Conservation (phyloP, 2,797 vertebrate species). For the Bufotes viridis region DNA sequence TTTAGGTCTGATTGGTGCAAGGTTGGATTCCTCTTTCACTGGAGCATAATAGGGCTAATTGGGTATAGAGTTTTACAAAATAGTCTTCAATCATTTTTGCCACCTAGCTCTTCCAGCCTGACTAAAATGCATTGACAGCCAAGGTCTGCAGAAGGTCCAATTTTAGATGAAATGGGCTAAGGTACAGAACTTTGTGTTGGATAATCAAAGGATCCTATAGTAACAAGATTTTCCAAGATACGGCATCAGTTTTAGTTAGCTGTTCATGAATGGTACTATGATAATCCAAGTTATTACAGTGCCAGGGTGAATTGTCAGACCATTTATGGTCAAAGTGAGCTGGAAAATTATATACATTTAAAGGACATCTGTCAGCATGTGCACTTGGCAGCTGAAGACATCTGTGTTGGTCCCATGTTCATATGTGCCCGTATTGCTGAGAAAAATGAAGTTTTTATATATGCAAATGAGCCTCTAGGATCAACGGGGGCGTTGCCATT, state of each 20-base stretch:
- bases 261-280: not conserved
- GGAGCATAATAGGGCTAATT: not conserved
- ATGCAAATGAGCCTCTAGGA: too few relatives aligned
- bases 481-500: too few relatives aligned
- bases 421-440: too few relatives aligned
- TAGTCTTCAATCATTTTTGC: not conserved
- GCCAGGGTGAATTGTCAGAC: not conserved
- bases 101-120: not conserved
- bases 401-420: too few relatives aligned
- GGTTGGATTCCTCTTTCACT: not conserved
- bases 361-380: too few relatives aligned
- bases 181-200: not conserved
- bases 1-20: not conserved
- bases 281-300: too few relatives aligned
- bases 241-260: not conserved
- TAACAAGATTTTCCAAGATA: not conserved
- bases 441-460: too few relatives aligned
- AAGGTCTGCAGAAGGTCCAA: not conserved
- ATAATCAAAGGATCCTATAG: not conserved
- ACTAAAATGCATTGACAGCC: not conserved
- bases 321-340: too few relatives aligned
- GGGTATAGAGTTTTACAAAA: not conserved
- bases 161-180: not conserved
- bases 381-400: too few relatives aligned
- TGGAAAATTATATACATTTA: too few relatives aligned